These are phyloP conservation scores for Netelia fuscicornis DNA, from an alignment of 2,888 invertebrate genomes.

Conservation along the genomic window DNA sequence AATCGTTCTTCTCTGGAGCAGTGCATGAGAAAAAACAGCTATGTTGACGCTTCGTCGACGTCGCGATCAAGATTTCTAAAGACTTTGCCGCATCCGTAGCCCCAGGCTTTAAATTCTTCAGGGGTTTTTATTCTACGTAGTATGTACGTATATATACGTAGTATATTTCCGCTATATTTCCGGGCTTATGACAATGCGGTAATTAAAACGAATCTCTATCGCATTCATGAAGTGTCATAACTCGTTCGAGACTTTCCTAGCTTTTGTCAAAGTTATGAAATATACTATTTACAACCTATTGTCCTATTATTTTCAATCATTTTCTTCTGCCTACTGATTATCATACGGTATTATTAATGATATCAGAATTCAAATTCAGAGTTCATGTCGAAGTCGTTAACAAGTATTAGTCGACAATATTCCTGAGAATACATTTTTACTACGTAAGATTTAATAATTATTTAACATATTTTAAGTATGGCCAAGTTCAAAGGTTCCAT, in stretches of 20 bases:
- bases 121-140: background rate
- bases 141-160: background rate
- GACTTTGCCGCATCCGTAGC: slow-evolving; percentile 45
- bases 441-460: too few species aligned
- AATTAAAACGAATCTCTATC: slow-evolving; percentile 59
- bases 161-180: slow-evolving; percentile 45
- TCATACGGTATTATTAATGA: slow-evolving; percentile 33
- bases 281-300: slow-evolving; percentile 11
- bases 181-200: slow-evolving; percentile 53
- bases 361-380: background rate
- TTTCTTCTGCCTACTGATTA: slow-evolving; percentile 4
- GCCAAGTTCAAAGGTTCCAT: too few species aligned
- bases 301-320: slow-evolving; percentile 30
- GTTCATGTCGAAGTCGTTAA: background rate
- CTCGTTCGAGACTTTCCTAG: slow-evolving; percentile 40
- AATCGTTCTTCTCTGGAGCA: slow-evolving; percentile 77
- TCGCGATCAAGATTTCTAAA: slow-evolving; percentile 54
- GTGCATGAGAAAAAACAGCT: slow-evolving; percentile 54
- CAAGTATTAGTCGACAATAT: too few species aligned
- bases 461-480: too few species aligned
- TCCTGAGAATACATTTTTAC: too few species aligned
- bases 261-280: slow-evolving; percentile 43
- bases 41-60: slow-evolving; percentile 43
- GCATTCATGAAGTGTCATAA: slow-evolving; percentile 56
- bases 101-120: slow-evolving; percentile 31